Evolutionary conservation across 1,140 invertebrate genomes (phyloP).

Genomic region (Charaxes varanes): DNA sequence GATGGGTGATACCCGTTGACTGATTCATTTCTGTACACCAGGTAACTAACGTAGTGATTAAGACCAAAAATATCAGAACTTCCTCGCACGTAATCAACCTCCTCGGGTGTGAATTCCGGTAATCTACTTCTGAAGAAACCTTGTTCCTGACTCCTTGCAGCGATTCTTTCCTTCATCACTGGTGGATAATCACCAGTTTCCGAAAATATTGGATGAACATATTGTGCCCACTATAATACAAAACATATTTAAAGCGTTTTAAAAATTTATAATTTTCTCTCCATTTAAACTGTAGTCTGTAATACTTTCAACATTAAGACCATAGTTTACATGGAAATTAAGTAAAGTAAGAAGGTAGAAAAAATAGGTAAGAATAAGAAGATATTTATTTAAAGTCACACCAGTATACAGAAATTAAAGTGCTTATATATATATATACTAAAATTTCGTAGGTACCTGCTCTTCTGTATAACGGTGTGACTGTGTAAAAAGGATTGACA

Average conservation of each 20-base stretch:
- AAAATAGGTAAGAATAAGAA: too few species aligned
- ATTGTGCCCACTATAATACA: slow-evolving; percentile 39
- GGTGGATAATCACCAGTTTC: slow-evolving; percentile 75
- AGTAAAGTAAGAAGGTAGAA: too few species aligned
- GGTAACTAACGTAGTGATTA: slow-evolving; percentile 73
- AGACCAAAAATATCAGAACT: slow-evolving; percentile 76
- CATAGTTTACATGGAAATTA: too few species aligned
- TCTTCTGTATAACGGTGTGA: too few species aligned
- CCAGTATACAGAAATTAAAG: too few species aligned
- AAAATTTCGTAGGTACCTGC: too few species aligned
- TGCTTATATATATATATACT: too few species aligned
- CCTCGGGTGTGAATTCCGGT: slow-evolving; percentile 49
- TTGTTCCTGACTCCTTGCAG: slow-evolving; percentile 63
- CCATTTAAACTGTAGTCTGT: not conserved
- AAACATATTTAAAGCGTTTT: not conserved
- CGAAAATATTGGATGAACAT: slow-evolving; percentile 74
- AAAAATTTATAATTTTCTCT: not conserved
- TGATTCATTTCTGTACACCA: slow-evolving; percentile 36
- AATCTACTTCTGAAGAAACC: slow-evolving; percentile 58
- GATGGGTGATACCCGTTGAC: slow-evolving; percentile 18
- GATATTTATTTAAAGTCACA: too few species aligned
- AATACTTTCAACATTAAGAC: too few species aligned
- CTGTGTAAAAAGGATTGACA: too few species aligned
- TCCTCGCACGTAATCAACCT: slow-evolving; percentile 42
- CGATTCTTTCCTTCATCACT: slow-evolving; percentile 71